Evolutionary conservation across 2,888 invertebrate species (phyloP).

Genomic region (Heteromyza rotundicornis): DNA sequence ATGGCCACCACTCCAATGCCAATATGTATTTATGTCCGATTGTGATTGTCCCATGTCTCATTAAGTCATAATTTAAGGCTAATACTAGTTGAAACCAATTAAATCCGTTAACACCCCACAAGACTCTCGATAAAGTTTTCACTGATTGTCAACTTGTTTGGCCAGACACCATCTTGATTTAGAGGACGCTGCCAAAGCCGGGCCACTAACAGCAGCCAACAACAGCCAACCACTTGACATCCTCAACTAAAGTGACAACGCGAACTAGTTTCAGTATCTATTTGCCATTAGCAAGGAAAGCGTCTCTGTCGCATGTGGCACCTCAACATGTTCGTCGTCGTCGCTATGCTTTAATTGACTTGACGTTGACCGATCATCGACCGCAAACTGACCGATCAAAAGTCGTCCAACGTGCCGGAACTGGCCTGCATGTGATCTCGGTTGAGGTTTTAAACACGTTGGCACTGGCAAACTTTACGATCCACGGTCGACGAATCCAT

Average conservation of each 20-base stretch:
- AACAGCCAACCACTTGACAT: neutral
- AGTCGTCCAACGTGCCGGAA: conserved; percentile 56
- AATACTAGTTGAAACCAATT: conserved; percentile 5
- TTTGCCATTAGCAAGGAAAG: conserved; percentile 16
- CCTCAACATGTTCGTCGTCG: conserved; percentile 18
- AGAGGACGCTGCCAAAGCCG: neutral
- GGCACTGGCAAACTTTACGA: neutral
- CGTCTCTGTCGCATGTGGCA: neutral
- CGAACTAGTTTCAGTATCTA: conserved; percentile 22
- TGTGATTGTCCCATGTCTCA: neutral
- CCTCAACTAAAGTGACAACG: neutral
- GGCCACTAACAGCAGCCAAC: neutral
- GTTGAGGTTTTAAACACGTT: neutral
- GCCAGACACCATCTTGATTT: conserved; percentile 15
- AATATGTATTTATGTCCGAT: too few species aligned
- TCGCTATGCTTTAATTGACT: conserved; percentile 43
- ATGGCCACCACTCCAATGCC: too few species aligned
- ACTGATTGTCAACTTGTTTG: conserved; percentile 18
- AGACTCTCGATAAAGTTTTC: neutral
- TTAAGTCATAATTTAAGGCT: neutral
- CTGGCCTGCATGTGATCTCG: conserved; percentile 49
- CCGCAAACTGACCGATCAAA: conserved; percentile 54
- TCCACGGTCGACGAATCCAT: conserved; percentile 41
- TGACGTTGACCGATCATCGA: conserved; percentile 58
- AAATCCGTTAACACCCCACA: conserved; percentile 8